Evolutionary conservation across 2,888 invertebrate species (phyloP).

Genomic region (Ichneumon xanthorius): DNA sequence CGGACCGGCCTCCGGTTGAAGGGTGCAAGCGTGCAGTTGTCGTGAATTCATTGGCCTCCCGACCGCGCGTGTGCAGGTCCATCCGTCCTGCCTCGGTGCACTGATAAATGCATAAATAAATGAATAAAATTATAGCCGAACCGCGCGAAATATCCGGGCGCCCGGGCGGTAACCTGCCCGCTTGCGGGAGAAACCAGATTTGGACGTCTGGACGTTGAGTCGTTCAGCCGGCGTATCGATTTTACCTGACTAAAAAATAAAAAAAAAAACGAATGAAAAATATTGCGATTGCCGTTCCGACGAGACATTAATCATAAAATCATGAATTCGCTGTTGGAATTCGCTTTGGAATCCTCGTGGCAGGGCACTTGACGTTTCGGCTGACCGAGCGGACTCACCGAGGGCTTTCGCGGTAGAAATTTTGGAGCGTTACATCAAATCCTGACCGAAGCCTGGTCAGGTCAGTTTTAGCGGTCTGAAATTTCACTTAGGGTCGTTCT

Average conservation of each 20-base stretch:
- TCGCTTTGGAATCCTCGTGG: background rate
- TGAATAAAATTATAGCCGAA: conserved; percentile 70
- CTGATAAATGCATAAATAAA: conserved; percentile 73
- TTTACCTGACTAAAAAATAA: background rate
- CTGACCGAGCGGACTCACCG: background rate
- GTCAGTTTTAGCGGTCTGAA: background rate
- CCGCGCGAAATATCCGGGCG: conserved; percentile 50
- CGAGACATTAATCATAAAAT: conserved; percentile 10
- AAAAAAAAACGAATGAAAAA: background rate
- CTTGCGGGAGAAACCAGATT: background rate
- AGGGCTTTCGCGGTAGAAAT: background rate
- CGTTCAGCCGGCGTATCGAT: conserved; percentile 8
- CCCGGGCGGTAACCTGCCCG: background rate
- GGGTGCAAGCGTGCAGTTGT: conserved; percentile 72
- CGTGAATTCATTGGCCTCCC: conserved; percentile 71
- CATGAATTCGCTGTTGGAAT: background rate
- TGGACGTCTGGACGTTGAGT: conserved; percentile 7
- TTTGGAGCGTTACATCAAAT: background rate
- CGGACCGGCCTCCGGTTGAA: conserved; percentile 65
- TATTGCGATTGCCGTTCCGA: background rate
- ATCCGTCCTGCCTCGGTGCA: conserved; percentile 40
- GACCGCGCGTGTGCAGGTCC: background rate
- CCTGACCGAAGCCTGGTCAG: background rate
- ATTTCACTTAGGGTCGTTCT: background rate
- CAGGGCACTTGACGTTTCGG: background rate